phyloP scores from a whole-genome alignment of 2,113 vertebrate genomes.

The Bucco capensis region DNA sequence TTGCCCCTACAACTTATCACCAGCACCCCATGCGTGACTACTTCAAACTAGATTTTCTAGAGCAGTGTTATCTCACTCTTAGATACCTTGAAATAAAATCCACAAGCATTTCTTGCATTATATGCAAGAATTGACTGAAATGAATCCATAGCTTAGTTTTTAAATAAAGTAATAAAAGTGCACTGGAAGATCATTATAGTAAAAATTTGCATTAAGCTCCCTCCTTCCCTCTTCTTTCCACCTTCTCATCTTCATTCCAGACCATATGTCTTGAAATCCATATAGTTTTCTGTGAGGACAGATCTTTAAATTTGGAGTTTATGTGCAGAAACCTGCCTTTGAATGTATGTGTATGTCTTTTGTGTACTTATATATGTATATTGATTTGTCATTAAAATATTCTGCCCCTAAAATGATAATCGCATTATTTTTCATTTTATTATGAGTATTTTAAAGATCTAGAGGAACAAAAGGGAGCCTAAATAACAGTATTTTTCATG shows the following conservation, averaged over 20 bases:
- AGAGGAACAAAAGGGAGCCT: neutral
- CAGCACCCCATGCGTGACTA: no score
- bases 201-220: neutral
- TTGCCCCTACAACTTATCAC: no score
- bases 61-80: neutral
- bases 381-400: neutral
- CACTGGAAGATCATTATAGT: accelerated
- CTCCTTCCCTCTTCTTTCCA: neutral
- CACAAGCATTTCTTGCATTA: neutral
- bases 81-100: neutral
- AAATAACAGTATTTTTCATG: neutral
- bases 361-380: no score
- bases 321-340: neutral
- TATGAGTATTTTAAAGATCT: neutral
- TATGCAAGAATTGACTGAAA: neutral
- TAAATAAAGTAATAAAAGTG: neutral
- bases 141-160: neutral
- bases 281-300: neutral
- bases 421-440: neutral
- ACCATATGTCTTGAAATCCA: neutral
- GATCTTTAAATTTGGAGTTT: neutral
- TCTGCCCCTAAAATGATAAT: neutral
- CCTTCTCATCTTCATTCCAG: neutral
- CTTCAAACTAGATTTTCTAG: neutral
- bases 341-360: neutral